Evolutionary conservation across 2,888 invertebrate genomes (phyloP), one percentile per base, ranked within the genome.

Genomic region (Drosophila suboccidentalis): DNA sequence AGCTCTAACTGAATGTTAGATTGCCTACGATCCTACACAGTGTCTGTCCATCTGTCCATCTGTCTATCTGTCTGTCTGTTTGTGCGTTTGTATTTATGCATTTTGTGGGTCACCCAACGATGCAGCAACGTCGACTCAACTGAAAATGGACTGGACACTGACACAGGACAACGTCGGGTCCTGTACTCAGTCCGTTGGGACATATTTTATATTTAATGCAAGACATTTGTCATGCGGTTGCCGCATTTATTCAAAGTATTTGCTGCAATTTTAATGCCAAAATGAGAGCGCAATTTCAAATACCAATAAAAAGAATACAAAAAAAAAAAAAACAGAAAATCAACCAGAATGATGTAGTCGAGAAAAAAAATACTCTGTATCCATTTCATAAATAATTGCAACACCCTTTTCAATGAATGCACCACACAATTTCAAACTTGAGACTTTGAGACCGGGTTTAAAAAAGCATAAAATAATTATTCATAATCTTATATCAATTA

Each of bases 251-350:
- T 80, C 79, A 81, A 81, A 80, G 78, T 80, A 81, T 80, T 80
- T 80, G 82, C 80, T 82, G 82, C 82, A 80, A 80, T 80, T 80
- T 80, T 80, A 80, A 80, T 80, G 80, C 78, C 80, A 58, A 80
- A 80, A 82, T 81, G 82, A 71, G 82, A 81, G 80, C 82, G 69
- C 78, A 75, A 78, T 80, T 80, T 71, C 71, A 71, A 75, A 81
- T 74, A 71, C 63, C 65, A 57, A 71, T 58, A 79, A 65, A 53
- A 36, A 51, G 22, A 8, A 47, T 3, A 47, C 19, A 46, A 9
- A 44, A 19, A 61, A 26, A 49, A 34, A 44, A 32, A 58, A 19
- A 55, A 10, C 3, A 50, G n/a, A 41, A 50, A 32, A 29, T 15
- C 38, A 38, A 13, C 22, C n/a, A 29, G 8, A 38, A 5, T 38